These are phyloP conservation scores for Diabrotica virgifera DNA, from an alignment of 1,140 invertebrate genomes.

Conservation along the genomic window DNA sequence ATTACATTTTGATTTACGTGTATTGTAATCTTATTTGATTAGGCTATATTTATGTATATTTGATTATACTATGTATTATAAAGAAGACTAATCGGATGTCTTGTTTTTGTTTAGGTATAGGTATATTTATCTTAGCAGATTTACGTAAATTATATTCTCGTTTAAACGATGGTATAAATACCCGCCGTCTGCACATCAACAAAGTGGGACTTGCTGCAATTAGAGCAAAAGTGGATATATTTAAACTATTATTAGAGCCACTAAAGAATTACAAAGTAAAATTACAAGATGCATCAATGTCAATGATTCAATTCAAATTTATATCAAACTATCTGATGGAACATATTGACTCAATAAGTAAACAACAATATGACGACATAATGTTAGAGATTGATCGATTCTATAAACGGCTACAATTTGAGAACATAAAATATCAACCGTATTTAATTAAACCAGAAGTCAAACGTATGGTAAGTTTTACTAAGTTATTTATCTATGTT, in stretches of 20 bases:
- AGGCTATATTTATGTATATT: too few relatives aligned
- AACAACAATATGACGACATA: slow-evolving; percentile 12
- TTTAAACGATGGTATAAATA: not conserved
- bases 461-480: not conserved
- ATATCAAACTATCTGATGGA: slow-evolving; percentile 1
- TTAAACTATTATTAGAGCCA: not conserved
- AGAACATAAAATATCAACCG: not conserved
- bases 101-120: not conserved
- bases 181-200: not conserved
- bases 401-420: not conserved
- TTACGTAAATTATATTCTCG: not conserved
- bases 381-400: not conserved
- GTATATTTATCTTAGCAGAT: too few relatives aligned
- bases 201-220: slow-evolving; percentile 6
- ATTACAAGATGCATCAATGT: not conserved
- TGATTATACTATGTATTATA: not conserved
- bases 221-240: not conserved
- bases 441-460: not conserved
- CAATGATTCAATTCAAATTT: not conserved
- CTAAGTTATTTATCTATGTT: not conserved
- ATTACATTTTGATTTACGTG: too few relatives aligned
- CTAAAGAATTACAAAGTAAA: not conserved
- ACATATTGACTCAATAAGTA: slow-evolving; percentile 4
- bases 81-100: not conserved
- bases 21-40: too few relatives aligned